These are phyloP conservation scores for Deilephila porcellus DNA, from an alignment of 2,888 invertebrate species.

Conservation along the genomic window DNA sequence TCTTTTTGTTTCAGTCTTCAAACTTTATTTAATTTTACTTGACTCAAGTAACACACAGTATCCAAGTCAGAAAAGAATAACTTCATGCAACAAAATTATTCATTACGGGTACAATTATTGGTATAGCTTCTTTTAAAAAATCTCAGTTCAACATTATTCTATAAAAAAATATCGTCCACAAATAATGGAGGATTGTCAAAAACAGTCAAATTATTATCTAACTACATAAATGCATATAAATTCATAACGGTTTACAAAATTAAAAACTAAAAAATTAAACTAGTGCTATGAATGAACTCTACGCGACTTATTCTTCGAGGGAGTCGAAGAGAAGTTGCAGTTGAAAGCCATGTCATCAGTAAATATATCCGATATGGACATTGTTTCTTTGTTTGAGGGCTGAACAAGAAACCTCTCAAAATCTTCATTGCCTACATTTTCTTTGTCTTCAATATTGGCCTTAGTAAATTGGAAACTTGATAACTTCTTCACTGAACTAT, in stretches of 20 bases:
- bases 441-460: conserved; percentile 66
- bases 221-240: conserved; percentile 69
- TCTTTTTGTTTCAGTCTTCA: conserved; percentile 40
- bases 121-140: conserved; percentile 45
- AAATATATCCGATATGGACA: conserved; percentile 79
- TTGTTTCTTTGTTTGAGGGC: conserved; percentile 62
- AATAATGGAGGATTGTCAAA: conserved; percentile 68
- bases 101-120: conserved; percentile 37
- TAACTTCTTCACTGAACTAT: conserved; percentile 55
- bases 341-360: conserved; percentile 76
- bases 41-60: conserved; percentile 59
- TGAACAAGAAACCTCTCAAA: conserved; percentile 64
- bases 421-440: conserved; percentile 63
- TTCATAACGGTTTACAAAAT: conserved; percentile 50
- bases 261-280: conserved; percentile 44
- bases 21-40: conserved; percentile 66
- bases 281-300: conserved; percentile 52
- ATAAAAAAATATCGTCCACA: conserved; percentile 58
- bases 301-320: conserved; percentile 76
- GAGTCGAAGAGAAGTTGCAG: conserved; percentile 80
- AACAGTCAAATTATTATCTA: conserved; percentile 50
- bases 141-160: conserved; percentile 52
- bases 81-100: conserved; percentile 63
- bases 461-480: conserved; percentile 61
- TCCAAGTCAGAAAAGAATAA: conserved; percentile 56